Percentiles rank a stretch among this genome's conserved stretches.
phyloP scores from a whole-genome alignment of 2,797 vertebrate species.

The Scyliorhinus canicula region DNA sequence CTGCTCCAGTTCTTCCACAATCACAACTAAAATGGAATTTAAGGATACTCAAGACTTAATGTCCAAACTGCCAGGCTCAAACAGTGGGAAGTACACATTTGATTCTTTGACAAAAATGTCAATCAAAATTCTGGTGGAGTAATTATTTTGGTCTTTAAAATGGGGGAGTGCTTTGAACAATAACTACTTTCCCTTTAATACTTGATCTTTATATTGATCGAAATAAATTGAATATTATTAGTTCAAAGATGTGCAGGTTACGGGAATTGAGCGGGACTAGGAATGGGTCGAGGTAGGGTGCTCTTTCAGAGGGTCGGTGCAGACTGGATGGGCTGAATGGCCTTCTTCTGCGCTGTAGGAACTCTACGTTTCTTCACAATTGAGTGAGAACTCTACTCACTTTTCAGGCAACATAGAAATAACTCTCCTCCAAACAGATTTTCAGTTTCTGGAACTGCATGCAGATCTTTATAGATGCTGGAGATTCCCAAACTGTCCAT shows the following conservation, averaged over 20 bases:
- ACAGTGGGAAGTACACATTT: neutral
- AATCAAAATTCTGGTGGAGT: neutral
- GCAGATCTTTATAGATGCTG: neutral
- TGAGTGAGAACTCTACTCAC: neutral
- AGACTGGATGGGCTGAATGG: no score
- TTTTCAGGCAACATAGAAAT: neutral
- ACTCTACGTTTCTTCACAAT: no score
- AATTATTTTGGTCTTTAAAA: neutral
- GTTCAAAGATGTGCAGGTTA: no score
- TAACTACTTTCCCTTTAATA: neutral
- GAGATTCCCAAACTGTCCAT: neutral
- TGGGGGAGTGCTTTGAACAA: neutral
- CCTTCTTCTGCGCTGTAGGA: no score
- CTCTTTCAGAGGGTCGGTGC: no score
- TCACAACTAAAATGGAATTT: neutral
- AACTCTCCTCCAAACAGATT: neutral
- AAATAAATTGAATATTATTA: neutral
- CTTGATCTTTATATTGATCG: neutral
- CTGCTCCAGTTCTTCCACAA: neutral
- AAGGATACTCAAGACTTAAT: neutral
- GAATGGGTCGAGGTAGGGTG: no score
- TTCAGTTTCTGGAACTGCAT: neutral
- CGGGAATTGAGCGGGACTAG: no score
- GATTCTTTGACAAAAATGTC: neutral
- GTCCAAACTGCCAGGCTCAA: neutral